These are phyloP conservation scores for Calidris pugnax DNA, from an alignment of 2,113 vertebrate genomes.

Conservation along the genomic window DNA sequence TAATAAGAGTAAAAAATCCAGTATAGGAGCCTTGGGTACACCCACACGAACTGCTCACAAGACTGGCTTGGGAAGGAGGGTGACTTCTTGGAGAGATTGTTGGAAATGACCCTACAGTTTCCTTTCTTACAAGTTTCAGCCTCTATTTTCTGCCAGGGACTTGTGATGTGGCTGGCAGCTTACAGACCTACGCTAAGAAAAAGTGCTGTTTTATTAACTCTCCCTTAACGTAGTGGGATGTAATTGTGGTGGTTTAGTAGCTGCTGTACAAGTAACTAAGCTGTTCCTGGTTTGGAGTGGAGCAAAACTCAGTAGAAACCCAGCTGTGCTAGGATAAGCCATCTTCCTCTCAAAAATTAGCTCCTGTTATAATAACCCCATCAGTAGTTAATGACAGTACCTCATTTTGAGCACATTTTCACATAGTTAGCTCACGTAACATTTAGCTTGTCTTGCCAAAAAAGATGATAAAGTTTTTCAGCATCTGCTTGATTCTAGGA, in stretches of 20 bases:
- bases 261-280: background rate
- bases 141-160: background rate
- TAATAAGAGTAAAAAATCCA: background rate
- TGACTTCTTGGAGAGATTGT: accelerated
- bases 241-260: background rate
- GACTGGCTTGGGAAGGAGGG: background rate
- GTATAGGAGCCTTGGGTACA: background rate
- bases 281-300: background rate
- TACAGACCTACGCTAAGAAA: background rate
- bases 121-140: background rate
- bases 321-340: background rate
- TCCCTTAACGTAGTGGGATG: accelerated
- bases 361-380: background rate
- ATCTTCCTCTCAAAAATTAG: background rate
- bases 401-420: background rate
- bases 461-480: background rate
- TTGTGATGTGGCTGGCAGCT: background rate
- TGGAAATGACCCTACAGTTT: background rate
- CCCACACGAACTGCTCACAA: background rate
- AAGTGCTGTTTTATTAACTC: background rate
- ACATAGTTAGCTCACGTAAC: background rate
- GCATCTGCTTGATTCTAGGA: background rate
- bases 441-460: background rate
- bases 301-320: background rate
- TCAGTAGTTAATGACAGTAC: background rate